Evolutionary conservation across 2,113 vertebrate genomes (phyloP).

Genomic region (Oreochromis spilurus): DNA sequence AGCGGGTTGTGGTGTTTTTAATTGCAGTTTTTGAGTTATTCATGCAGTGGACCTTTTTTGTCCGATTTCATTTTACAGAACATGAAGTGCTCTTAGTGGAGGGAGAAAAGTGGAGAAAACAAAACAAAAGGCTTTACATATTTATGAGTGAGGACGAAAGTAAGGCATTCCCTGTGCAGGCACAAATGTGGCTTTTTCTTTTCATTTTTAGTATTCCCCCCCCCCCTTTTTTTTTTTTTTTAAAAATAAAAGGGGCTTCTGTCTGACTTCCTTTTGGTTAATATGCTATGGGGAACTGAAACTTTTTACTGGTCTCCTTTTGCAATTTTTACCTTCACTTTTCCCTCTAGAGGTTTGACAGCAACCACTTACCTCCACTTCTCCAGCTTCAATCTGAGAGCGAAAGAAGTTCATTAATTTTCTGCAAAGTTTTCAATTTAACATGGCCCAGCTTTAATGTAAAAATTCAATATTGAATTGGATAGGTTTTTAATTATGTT

Average conservation of each 20-base stretch:
- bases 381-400: not conserved
- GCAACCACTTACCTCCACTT: conserved; percentile 13
- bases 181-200: conserved; percentile 17
- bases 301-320: conserved; percentile 9
- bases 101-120: not conserved
- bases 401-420: not conserved
- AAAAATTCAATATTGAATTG: not conserved
- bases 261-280: not conserved
- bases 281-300: not conserved
- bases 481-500: conserved; percentile 35
- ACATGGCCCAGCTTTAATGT: not conserved
- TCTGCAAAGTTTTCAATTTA: conserved; percentile 13
- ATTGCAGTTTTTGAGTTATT: conserved; percentile 58
- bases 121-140: conserved; percentile 68
- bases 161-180: conserved; percentile 1
- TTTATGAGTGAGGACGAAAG: conserved; percentile 59
- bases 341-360: conserved; percentile 1
- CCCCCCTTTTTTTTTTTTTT: too few relatives aligned
- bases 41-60: conserved; percentile 52
- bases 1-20: conserved; percentile 8
- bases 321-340: not conserved
- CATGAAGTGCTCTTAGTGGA: conserved; percentile 45
- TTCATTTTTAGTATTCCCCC: not conserved
- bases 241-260: not conserved
- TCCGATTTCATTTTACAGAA: conserved; percentile 61